These are phyloP conservation scores for Pangasius krempfi DNA, from an alignment of 2,797 vertebrate species.

Conservation along the genomic window DNA sequence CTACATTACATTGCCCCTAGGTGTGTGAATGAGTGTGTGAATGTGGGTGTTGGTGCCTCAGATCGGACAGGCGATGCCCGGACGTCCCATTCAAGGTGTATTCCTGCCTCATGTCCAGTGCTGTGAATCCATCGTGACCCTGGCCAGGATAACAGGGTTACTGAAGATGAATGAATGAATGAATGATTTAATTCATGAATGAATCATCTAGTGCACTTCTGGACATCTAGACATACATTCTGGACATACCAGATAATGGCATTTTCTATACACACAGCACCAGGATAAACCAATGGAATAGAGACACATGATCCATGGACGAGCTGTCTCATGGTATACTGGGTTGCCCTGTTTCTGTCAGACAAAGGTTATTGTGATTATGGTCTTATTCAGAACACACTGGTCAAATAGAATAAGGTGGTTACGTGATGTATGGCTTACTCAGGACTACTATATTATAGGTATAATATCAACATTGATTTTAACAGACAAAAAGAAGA, in stretches of 20 bases:
- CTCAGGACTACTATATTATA: neutral
- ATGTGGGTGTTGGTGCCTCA: neutral
- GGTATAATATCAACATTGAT: slow-evolving; percentile 20
- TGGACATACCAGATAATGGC: neutral
- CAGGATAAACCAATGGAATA: neutral
- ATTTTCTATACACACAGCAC: neutral
- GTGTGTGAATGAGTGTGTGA: neutral
- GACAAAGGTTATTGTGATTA: neutral
- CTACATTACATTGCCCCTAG: neutral
- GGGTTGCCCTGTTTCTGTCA: neutral
- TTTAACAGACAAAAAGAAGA: neutral
- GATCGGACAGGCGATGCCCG: neutral
- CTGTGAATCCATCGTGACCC: neutral
- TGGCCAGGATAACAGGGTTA: neutral
- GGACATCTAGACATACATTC: neutral
- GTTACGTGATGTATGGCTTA: neutral
- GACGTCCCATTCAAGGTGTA: neutral
- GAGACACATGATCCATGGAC: neutral
- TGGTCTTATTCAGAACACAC: neutral
- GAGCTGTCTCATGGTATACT: neutral
- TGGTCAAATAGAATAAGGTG: neutral
- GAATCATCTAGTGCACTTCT: neutral
- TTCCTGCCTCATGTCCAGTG: neutral
- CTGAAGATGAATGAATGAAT: neutral
- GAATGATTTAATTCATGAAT: neutral